Conservation (phyloP, 1,140 invertebrate species). For the Atta texana region DNA sequence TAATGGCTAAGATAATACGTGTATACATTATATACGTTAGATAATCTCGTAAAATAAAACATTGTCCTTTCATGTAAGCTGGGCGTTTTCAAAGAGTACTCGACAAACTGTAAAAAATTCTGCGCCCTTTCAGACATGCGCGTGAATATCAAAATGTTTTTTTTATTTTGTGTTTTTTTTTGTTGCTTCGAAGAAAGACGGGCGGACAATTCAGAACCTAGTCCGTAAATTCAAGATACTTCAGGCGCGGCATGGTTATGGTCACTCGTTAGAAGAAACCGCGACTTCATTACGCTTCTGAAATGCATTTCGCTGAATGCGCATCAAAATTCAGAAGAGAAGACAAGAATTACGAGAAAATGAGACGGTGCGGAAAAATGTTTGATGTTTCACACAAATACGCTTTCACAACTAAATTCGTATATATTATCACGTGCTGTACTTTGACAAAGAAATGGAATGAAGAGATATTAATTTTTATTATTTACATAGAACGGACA, state of each 20-base stretch:
- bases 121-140: background rate
- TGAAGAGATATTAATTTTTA: conserved; percentile 9
- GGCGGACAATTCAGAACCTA: background rate
- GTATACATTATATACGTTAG: background rate
- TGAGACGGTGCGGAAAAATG: background rate
- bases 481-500: background rate
- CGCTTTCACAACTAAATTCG: background rate
- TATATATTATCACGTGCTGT: background rate
- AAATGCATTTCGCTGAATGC: conserved; percentile 2
- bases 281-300: conserved; percentile 29
- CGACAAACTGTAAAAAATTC: background rate
- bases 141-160: background rate
- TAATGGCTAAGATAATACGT: background rate
- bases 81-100: background rate
- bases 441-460: conserved; percentile 5
- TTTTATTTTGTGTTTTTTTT: background rate
- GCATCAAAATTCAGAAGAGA: conserved; percentile 1
- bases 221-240: conserved; percentile 10
- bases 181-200: background rate
- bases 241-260: background rate
- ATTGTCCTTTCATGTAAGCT: background rate
- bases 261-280: conserved; percentile 32
- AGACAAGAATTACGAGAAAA: conserved; percentile 21
- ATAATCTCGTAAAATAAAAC: conserved; percentile 3
- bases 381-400: conserved; percentile 1